Evolutionary conservation across 2,113 vertebrate species (phyloP).

Genomic region (Equus quagga): DNA sequence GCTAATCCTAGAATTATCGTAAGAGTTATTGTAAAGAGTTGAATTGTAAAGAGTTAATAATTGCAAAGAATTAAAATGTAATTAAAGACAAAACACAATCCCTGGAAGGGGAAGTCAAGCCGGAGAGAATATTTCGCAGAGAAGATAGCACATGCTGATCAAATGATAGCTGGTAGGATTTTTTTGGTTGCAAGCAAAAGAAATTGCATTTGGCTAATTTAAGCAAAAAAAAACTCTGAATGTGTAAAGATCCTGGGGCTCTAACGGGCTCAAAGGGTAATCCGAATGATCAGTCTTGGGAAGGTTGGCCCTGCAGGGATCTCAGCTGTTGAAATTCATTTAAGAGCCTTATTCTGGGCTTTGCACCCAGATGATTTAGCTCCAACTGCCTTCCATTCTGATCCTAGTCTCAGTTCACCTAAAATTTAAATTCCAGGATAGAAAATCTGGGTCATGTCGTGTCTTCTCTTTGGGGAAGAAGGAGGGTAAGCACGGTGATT

Average conservation of each 20-base stretch:
- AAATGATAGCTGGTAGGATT: neutral
- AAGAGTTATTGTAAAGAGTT: neutral
- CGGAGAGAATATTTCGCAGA: neutral
- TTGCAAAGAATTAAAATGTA: neutral
- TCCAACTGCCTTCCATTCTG: neutral
- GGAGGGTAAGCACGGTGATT: neutral
- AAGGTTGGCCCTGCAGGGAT: neutral
- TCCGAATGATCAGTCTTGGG: neutral
- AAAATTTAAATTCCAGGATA: neutral
- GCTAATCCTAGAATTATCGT: neutral
- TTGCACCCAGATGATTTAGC: neutral
- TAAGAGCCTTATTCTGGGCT: neutral
- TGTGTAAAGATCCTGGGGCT: neutral
- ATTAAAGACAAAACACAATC: neutral
- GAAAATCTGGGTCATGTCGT: neutral
- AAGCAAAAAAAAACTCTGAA: neutral
- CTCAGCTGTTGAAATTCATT: neutral
- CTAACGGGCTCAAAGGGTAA: neutral
- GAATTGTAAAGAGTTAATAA: neutral
- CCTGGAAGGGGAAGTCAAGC: neutral
- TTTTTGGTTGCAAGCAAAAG: neutral
- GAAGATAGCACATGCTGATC: neutral
- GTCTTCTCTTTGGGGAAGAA: neutral
- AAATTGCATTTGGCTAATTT: conserved; percentile 16
- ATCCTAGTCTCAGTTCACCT: neutral